Evolutionary conservation across 92 coral and sea anemone genomes (phyloP).

Genomic region (Bergia sp.): DNA sequence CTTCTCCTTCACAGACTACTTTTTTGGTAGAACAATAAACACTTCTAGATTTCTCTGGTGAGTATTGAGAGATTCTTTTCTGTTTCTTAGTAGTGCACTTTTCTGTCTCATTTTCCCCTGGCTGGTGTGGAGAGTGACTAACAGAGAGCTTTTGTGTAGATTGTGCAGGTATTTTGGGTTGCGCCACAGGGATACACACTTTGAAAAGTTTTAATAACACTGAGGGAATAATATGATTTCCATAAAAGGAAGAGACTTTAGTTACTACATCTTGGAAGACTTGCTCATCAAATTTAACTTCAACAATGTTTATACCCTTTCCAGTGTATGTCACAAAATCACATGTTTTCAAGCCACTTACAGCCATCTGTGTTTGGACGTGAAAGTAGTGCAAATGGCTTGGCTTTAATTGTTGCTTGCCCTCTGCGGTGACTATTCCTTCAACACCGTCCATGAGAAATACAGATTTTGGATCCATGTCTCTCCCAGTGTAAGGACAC

Average conservation of each 20-base stretch:
- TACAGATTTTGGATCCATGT: conserved; percentile 59
- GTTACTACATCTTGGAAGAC: conserved; percentile 52
- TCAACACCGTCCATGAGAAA: conserved; percentile 56
- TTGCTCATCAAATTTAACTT: conserved; percentile 49
- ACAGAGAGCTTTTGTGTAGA: not conserved
- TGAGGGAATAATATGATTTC: conserved; percentile 25
- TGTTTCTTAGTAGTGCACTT: not conserved
- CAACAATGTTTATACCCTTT: conserved; percentile 47
- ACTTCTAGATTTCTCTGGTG: not conserved
- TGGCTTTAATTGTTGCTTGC: conserved; percentile 35
- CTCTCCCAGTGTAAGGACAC: conserved; percentile 48
- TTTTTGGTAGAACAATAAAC: not conserved
- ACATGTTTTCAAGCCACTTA: conserved; percentile 52
- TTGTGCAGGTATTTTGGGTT: not conserved
- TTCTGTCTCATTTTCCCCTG: not conserved
- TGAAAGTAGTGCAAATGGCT: conserved; percentile 63
- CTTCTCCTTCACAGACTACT: not conserved
- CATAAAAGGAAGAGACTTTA: conserved; percentile 42
- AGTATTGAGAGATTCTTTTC: not conserved
- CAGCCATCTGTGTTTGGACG: conserved; percentile 69
- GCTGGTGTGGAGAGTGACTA: not conserved
- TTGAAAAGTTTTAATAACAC: conserved; percentile 23
- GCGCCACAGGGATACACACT: not conserved
- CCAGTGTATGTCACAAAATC: conserved; percentile 63
- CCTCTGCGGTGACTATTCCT: conserved; percentile 44